Evolutionary conservation across 2,113 vertebrate genomes (phyloP).

Genomic region (Oncorhynchus keta): DNA sequence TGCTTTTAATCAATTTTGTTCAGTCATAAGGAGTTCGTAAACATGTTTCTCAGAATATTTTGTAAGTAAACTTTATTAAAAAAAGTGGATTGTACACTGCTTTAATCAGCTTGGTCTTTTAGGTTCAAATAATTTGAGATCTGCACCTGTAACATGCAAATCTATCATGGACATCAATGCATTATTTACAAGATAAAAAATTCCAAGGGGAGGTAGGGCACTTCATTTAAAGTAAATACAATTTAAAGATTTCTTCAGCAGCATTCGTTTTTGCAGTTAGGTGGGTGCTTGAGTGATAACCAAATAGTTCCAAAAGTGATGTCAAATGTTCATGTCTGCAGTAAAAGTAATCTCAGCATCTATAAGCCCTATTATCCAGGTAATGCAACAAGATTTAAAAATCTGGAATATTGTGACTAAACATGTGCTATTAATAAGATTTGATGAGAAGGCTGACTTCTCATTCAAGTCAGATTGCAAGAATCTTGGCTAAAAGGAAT

Average conservation of each 20-base stretch:
- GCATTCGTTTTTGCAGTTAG: too few relatives aligned
- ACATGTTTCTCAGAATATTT: constrained; percentile 65
- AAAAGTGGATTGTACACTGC: neutral
- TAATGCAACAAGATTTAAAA: too few relatives aligned
- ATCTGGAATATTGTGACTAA: too few relatives aligned
- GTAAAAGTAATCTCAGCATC: too few relatives aligned
- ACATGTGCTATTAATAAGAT: too few relatives aligned
- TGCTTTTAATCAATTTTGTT: constrained; percentile 38
- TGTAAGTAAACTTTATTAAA: constrained; percentile 61
- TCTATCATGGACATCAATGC: neutral
- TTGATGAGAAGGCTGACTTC: too few relatives aligned
- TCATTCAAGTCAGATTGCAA: too few relatives aligned
- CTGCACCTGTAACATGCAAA: neutral
- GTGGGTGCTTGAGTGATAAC: too few relatives aligned
- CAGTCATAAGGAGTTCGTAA: neutral
- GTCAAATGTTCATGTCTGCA: too few relatives aligned
- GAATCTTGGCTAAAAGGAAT: neutral
- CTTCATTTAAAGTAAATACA: neutral
- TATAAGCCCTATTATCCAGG: too few relatives aligned
- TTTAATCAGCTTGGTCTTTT: constrained; percentile 1
- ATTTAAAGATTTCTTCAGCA: too few relatives aligned
- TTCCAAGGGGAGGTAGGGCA: constrained; percentile 38
- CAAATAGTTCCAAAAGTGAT: too few relatives aligned
- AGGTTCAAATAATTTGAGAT: neutral
- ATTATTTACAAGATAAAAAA: neutral